A percentile compares a stretch with the other conserved stretches of the same genome.
phyloP scores from a whole-genome alignment of 2,797 vertebrate species.

The Crocodylus rhombifer region DNA sequence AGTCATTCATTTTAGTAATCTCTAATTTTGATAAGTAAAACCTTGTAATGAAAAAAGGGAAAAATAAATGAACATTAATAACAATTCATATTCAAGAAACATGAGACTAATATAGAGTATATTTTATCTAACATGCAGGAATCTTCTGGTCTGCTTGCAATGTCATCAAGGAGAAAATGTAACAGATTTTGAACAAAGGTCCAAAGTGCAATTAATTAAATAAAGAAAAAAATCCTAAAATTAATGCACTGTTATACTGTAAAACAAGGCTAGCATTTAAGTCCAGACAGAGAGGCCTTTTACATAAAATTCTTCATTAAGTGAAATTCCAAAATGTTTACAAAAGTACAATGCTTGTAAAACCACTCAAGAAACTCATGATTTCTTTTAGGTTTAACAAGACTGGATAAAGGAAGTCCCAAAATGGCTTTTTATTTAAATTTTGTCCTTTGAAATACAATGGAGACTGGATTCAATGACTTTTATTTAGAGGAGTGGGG shows the following conservation, averaged over 20 bases:
- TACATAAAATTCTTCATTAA: slow-evolving; percentile 26
- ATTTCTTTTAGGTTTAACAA: slow-evolving; percentile 23
- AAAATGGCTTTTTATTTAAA: background rate
- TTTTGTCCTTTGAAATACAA: background rate
- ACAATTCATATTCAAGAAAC: no score
- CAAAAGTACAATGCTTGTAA: background rate
- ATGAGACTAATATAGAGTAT: background rate
- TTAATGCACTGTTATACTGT: slow-evolving; percentile 30
- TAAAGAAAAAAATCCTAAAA: slow-evolving; percentile 5
- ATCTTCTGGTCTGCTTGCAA: slow-evolving; percentile 19
- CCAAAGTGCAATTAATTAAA: slow-evolving; percentile 50
- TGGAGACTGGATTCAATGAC: background rate
- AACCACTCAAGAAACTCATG: background rate
- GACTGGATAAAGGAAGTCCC: background rate
- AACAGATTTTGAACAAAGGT: slow-evolving; percentile 59
- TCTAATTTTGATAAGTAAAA: background rate
- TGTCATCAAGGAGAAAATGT: background rate
- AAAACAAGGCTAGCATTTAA: slow-evolving; percentile 45
- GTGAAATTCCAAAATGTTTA: slow-evolving; percentile 48
- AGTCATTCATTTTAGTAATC: background rate
- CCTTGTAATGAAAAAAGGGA: background rate
- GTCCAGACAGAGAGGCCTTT: slow-evolving; percentile 6
- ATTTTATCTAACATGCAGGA: background rate
- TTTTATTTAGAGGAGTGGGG: background rate
- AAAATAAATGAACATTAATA: no score